Evolutionary conservation across 2,797 vertebrate genomes (phyloP).

Genomic region (Protosalanx chinensis): DNA sequence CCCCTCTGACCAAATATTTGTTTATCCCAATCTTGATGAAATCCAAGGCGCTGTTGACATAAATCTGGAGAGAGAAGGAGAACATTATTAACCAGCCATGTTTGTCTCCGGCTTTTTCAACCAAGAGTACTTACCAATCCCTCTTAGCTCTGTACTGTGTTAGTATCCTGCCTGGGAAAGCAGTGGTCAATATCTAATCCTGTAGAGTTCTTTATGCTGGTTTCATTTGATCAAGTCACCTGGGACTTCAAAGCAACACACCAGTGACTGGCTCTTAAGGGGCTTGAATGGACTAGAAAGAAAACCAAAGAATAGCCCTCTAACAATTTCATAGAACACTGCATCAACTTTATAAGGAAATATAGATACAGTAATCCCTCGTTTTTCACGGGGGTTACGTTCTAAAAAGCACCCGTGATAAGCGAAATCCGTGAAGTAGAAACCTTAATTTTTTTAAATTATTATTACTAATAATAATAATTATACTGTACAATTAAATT

Average conservation of each 20-base stretch:
- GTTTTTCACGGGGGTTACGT: no score
- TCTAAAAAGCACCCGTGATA: no score
- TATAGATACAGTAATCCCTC: not conserved
- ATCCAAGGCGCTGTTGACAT: slow-evolving; percentile 11
- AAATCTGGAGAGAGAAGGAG: not conserved
- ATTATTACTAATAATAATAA: no score
- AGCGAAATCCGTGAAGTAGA: no score
- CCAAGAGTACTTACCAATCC: not conserved
- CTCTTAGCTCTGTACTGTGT: slow-evolving; percentile 11
- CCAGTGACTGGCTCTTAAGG: slow-evolving; percentile 9
- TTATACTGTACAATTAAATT: no score
- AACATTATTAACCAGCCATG: slow-evolving; percentile 13
- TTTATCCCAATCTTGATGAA: not conserved
- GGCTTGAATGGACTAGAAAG: not conserved
- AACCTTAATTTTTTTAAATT: no score
- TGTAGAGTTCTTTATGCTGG: slow-evolving; percentile 12
- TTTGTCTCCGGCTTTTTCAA: not conserved
- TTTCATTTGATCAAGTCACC: slow-evolving; percentile 7
- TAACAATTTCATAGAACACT: not conserved
- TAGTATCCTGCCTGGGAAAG: slow-evolving; percentile 14
- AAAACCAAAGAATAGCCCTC: slow-evolving; percentile 3
- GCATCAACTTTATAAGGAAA: not conserved
- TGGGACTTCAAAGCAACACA: slow-evolving; percentile 5
- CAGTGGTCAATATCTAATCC: slow-evolving; percentile 31
- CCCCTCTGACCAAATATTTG: not conserved